Base-by-base conservation (phyloP, 2,113 vertebrate species). In the Hystrix brachyura region DNA sequence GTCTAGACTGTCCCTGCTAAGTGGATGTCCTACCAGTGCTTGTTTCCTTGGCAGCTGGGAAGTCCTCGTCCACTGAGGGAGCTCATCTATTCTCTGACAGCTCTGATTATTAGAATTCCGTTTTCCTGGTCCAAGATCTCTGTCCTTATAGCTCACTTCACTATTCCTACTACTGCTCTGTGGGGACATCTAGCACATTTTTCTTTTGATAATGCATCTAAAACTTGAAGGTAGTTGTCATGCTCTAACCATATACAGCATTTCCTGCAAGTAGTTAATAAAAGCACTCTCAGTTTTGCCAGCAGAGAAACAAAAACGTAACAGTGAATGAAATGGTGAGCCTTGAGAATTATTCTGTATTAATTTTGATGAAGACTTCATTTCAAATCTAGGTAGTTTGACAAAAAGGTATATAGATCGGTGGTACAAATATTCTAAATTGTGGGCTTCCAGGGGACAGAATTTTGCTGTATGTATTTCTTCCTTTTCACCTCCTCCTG, bases 21-120 rank as follows among this genome's bases (percentile, higher is more conserved):
- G 64, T 64, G 29, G 46, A 76, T 81, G 23, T 8, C 67, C 69
- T 93, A 32, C 55, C 90, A 59, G 0, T 29, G 25, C 34, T 87
- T 95, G 69, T 53, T 92, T 65, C 87, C 82, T 34, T 84, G 88
- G 14, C 55, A 80, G 27, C 17, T 32, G 62, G 51, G 57, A 74
- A 74, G 82, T 94, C 46, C 65, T 55, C 90, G 59, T 76, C 92
- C 91, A 32, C 32, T 81, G 85, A 86, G 57, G 46, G 27, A 53
- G 83, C 32, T 69, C 67, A 87, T 89, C 53, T 72, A 46, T 71
- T 95, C 94, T 85, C 88, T 17, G 29, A 81, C 55, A 92, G 13
- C 15, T 59, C 43, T 94, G 38, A 79, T 83, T 55, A 84, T 95
- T 93, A 93, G 82, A 92, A 95, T 83, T 91, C 38, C 43, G 38